A percentile compares a stretch with the other conserved stretches of the same genome.
phyloP scores from a whole-genome alignment of 2,113 vertebrate genomes.

The Sakesphorus luctuosus region DNA sequence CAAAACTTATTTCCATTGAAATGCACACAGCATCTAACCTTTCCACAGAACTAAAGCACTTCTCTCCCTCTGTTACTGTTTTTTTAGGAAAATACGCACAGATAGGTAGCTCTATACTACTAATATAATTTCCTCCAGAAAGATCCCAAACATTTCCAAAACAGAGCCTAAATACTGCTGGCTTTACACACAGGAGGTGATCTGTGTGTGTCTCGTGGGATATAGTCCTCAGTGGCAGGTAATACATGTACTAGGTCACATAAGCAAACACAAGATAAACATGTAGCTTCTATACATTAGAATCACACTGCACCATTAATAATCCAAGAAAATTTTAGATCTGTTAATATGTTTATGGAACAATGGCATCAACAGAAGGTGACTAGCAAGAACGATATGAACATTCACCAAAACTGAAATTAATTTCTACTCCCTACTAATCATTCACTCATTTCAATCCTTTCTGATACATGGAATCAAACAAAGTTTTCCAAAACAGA shows the following conservation, averaged over 20 bases:
- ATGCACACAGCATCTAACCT: not conserved
- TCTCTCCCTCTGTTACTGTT: not conserved
- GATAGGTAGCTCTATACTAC: not conserved
- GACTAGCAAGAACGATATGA: not conserved
- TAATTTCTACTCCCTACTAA: not conserved
- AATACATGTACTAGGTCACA: not conserved
- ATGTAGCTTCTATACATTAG: not conserved
- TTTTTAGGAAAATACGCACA: not conserved
- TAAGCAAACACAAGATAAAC: not conserved
- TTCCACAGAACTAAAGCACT: not conserved
- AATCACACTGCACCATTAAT: not conserved
- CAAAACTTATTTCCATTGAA: slow-evolving; percentile 27
- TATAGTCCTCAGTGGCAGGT: not conserved
- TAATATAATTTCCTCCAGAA: not conserved
- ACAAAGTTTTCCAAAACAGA: not conserved
- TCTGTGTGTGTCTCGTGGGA: not conserved
- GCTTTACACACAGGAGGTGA: not conserved
- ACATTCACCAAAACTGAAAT: not conserved
- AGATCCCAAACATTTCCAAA: not conserved
- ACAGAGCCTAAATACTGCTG: not conserved
- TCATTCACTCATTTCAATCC: not conserved
- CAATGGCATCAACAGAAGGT: not conserved
- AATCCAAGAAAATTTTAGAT: not conserved
- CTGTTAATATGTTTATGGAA: not conserved
- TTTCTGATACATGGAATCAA: not conserved